phyloP scores from a whole-genome alignment of 1,140 invertebrate species.

The Calosoma granatense region DNA sequence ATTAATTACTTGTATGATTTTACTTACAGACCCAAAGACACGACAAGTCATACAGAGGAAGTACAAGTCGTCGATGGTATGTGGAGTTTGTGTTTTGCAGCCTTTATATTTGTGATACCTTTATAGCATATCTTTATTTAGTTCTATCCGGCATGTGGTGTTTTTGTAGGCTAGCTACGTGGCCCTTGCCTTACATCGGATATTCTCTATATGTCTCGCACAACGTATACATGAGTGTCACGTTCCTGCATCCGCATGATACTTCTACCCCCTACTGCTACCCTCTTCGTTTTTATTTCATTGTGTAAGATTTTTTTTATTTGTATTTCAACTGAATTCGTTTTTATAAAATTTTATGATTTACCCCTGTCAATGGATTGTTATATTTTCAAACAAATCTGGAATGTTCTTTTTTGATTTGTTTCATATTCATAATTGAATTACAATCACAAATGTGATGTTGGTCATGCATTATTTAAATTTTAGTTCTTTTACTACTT shows the following conservation, averaged over 20 bases:
- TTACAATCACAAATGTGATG: background rate
- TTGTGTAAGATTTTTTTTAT: conserved; percentile 9
- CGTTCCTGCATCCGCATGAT: conserved; percentile 22
- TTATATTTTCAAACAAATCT: conserved; percentile 4
- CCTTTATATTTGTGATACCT: conserved; percentile 15
- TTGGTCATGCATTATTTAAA: background rate
- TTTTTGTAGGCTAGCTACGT: conserved; percentile 44
- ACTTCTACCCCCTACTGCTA: background rate
- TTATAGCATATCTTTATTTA: conserved; percentile 12
- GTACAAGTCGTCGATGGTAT: conserved; percentile 98
- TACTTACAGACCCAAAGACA: conserved; percentile 84
- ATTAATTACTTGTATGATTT: conserved; percentile 6
- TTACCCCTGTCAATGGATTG: conserved; percentile 8
- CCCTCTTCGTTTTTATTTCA: conserved; percentile 15
- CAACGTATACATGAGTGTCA: conserved; percentile 23
- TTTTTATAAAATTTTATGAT: conserved; percentile 9
- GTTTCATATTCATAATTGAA: conserved; percentile 24
- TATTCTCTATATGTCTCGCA: conserved; percentile 44
- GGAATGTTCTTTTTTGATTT: conserved; percentile 27
- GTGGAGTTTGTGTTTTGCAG: conserved; percentile 32
- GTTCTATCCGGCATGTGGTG: conserved; percentile 22
- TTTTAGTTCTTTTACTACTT: too few relatives aligned
- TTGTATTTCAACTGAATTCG: background rate
- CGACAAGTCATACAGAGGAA: conserved; percentile 91
- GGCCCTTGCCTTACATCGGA: conserved; percentile 49